Evolutionary conservation across 2,113 vertebrate species (phyloP).

Genomic region (human (Homo sapiens)): DNA sequence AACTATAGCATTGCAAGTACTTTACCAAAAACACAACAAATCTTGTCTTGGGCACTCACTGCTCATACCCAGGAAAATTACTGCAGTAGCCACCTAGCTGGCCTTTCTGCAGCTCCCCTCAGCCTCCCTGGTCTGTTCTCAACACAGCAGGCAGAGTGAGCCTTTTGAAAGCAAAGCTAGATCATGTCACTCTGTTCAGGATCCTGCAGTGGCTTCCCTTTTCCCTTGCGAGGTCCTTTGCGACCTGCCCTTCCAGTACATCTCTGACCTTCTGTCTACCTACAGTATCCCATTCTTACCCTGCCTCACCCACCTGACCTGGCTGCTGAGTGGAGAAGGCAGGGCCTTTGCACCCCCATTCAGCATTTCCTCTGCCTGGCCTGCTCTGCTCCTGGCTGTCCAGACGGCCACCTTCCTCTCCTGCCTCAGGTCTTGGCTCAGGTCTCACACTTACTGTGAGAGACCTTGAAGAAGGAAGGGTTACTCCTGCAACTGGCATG

Average conservation of each 20-base stretch:
- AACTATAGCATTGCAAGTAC: not conserved
- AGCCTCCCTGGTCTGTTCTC: not conserved
- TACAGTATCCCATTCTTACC: accelerated
- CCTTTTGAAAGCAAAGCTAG: not conserved
- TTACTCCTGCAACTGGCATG: not conserved
- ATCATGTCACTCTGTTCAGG: not conserved
- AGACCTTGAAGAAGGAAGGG: not conserved
- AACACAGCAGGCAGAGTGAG: not conserved
- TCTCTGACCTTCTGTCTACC: not conserved
- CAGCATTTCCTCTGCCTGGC: not conserved
- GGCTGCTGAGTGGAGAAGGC: not conserved
- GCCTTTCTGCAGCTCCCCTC: not conserved
- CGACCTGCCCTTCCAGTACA: not conserved
- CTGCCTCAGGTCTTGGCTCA: not conserved
- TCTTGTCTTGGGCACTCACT: not conserved
- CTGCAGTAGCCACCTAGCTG: not conserved
- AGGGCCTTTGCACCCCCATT: too few species aligned
- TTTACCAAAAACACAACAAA: not conserved
- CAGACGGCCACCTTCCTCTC: not conserved
- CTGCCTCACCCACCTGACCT: not conserved
- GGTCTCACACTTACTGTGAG: not conserved
- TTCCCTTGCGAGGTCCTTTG: not conserved
- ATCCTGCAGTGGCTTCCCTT: not conserved
- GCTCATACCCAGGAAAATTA: too few species aligned
- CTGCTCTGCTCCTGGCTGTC: not conserved